Evolutionary conservation across 1,140 invertebrate species (phyloP), one percentile per base, ranked within the genome.

Genomic region (Drosophila aff.): DNA sequence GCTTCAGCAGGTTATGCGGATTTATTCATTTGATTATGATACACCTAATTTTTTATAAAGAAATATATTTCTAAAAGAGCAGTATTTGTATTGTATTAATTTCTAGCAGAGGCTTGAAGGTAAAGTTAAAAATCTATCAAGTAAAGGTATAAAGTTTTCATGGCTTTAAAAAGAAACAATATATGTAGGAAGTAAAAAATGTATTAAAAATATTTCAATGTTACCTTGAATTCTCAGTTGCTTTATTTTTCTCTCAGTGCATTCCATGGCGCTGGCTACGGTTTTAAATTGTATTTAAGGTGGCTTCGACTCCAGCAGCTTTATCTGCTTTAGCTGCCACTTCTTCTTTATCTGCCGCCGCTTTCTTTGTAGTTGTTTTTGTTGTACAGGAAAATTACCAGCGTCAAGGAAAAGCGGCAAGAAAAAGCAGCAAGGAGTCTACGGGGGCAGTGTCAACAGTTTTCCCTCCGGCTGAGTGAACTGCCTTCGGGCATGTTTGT

Each of bases 401-500:
- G 74, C 59, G 36, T n/a, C 36, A 40, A 57, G 72, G 53, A 68
- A 58, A 77, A 44, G 55, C 38, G 33, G n/a, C 21, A 5, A 31
- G 43, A 33, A 43, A n/a, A n/a, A 38, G 43, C 46, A 15, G 10
- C 10, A 10, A 11, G 10, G 10, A 44, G 73, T 67, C 65, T 52
- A 43, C 31, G 69, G 52, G 69, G 65, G 38, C 76, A 78, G 57
- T 78, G 74, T 71, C 65, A 71, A 78, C 76, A 78, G 65, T 77
- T 71, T 71, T 61, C 63, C 65, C 65, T 62, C 44, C 57, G 75
- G 75, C 55, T 76, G 71, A 75, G 31, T 60, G 74, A 77, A 46
- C 66, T 50, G 77, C 82, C 74, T 78, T 53, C 41, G 47, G 83
- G 82, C 59, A 62, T 74, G 78, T 85, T 85, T 84, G 82, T 84